Evolutionary conservation across 2,888 invertebrate species (phyloP).

Genomic region (Rhaphigaster nebulosa): DNA sequence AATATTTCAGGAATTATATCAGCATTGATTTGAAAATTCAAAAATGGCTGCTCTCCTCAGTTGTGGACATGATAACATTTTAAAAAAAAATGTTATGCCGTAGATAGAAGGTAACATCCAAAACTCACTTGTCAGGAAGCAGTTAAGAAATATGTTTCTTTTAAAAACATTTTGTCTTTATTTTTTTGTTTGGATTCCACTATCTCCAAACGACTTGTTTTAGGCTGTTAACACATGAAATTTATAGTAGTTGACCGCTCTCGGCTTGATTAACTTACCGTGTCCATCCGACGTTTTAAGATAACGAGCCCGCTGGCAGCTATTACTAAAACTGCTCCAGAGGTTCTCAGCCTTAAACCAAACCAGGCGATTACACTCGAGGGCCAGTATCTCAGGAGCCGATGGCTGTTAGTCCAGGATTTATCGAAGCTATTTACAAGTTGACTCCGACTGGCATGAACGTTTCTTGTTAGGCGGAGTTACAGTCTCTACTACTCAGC

Average conservation of each 20-base stretch:
- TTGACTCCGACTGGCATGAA: slow-evolving; percentile 4
- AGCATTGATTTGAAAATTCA: neutral
- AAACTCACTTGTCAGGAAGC: neutral
- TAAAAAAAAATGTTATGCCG: neutral
- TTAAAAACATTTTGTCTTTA: neutral
- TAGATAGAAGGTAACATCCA: neutral
- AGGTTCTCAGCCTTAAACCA: slow-evolving; percentile 5
- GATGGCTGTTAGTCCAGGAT: neutral
- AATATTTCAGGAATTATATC: neutral
- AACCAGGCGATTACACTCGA: neutral
- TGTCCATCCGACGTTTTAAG: neutral
- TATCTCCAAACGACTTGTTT: neutral
- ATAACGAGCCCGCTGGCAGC: neutral
- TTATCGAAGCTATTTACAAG: slow-evolving; percentile 22
- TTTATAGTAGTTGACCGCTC: neutral
- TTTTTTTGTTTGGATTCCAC: neutral
- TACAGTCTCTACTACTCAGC: neutral
- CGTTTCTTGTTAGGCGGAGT: slow-evolving; percentile 12
- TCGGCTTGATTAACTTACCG: neutral
- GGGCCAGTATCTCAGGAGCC: neutral
- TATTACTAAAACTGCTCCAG: slow-evolving; percentile 1
- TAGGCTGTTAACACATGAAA: neutral
- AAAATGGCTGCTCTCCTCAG: neutral
- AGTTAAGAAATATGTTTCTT: neutral
- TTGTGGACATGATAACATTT: neutral